A percentile compares a stretch with the other conserved stretches of the same genome.
Conservation (phyloP, 2,797 vertebrate species). For the Microhierax caerulescens region DNA sequence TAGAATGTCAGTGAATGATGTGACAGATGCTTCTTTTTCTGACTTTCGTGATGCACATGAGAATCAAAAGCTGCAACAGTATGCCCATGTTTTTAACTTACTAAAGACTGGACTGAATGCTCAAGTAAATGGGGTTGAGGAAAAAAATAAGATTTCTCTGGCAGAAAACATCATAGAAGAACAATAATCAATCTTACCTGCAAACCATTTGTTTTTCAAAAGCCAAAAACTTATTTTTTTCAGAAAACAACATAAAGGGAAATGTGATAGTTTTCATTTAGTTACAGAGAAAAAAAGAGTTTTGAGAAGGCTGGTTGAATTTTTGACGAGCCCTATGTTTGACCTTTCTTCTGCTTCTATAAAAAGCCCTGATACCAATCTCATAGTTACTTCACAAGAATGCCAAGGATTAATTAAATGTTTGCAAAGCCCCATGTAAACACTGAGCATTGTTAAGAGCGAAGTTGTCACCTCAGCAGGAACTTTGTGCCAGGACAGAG, state of each 20-base stretch:
- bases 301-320: neutral
- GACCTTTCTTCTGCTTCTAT: slow-evolving; percentile 3
- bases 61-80: neutral
- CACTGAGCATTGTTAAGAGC: neutral
- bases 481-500: neutral
- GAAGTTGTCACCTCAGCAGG: neutral
- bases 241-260: neutral
- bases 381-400: slow-evolving; percentile 17
- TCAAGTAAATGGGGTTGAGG: neutral
- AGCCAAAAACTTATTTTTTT: neutral
- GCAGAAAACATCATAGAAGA: neutral
- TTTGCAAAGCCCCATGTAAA: slow-evolving; percentile 41
- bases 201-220: neutral
- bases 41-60: neutral
- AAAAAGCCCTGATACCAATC: slow-evolving; percentile 17
- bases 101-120: neutral
- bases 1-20: neutral
- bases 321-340: neutral
- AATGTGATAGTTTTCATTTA: neutral
- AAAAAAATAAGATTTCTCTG: neutral
- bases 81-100: neutral
- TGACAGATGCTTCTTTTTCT: neutral
- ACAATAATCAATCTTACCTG: neutral
- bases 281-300: neutral
- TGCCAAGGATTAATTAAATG: slow-evolving; percentile 8